Conservation (phyloP, 2,888 invertebrate species). For the Caenorhabditis doughertyi region DNA sequence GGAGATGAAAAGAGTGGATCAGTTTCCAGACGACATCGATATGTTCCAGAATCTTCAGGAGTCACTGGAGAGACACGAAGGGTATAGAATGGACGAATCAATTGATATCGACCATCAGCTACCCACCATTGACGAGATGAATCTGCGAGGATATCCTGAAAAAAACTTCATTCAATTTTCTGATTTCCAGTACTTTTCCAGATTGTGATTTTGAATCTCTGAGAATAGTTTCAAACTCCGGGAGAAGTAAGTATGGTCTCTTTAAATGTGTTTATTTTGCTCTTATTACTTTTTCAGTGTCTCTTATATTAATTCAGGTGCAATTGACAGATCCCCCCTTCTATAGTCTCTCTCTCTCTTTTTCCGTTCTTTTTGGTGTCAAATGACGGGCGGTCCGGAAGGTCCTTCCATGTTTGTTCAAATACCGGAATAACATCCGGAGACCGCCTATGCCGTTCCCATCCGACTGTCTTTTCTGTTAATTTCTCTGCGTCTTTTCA, state of each 20-base stretch:
- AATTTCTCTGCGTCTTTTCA: conserved; percentile 30
- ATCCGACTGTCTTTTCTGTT: conserved; percentile 15
- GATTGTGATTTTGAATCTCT: neutral
- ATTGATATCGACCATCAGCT: conserved; percentile 75
- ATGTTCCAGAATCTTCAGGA: conserved; percentile 72
- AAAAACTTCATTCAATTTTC: conserved; percentile 17
- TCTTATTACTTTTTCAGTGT: neutral
- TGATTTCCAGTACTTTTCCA: neutral
- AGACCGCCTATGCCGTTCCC: conserved; percentile 25
- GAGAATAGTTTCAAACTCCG: too few species aligned
- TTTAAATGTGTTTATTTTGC: neutral
- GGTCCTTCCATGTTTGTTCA: conserved; percentile 37
- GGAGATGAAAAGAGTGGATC: conserved; percentile 80
- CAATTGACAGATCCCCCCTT: conserved; percentile 31
- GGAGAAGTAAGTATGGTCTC: too few species aligned
- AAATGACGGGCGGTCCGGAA: conserved; percentile 46
- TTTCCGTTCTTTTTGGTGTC: conserved; percentile 40
- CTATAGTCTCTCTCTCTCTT: neutral
- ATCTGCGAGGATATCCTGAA: conserved; percentile 74
- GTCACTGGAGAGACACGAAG: conserved; percentile 76
- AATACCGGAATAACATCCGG: conserved; percentile 54
- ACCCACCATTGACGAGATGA: conserved; percentile 82
- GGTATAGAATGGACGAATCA: conserved; percentile 79
- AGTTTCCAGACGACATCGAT: conserved; percentile 79
- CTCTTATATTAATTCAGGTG: conserved; percentile 31